Evolutionary conservation across 35 echinoderm and acorn worm species (phyloP).

Genomic region (Amphiura filiformis): DNA sequence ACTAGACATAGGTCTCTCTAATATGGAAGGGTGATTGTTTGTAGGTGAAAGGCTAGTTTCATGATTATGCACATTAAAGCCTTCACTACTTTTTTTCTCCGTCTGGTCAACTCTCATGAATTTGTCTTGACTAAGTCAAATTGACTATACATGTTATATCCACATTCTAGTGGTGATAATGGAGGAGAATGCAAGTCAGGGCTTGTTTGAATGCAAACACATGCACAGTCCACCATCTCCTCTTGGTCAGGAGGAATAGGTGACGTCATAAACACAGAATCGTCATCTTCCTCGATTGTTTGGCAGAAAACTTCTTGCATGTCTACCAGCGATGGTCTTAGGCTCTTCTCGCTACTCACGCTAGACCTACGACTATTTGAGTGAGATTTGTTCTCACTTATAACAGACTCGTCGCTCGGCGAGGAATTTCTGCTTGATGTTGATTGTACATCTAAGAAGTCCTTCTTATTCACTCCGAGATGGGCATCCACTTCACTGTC

Average conservation of each 20-base stretch:
- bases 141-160: too few relatives aligned
- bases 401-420: neutral
- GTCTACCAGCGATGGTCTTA: conserved; percentile 39
- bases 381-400: neutral
- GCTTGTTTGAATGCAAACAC: conserved; percentile 59
- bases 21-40: neutral
- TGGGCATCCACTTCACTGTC: neutral
- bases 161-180: conserved; percentile 46
- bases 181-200: conserved; percentile 55
- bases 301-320: conserved; percentile 53
- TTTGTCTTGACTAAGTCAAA: neutral
- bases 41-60: neutral
- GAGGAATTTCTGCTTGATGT: neutral
- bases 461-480: neutral
- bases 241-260: conserved; percentile 16
- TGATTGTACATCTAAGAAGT: conserved; percentile 2
- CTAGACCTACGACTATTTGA: neutral
- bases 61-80: neutral
- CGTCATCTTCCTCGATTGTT: conserved; percentile 39
- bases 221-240: neutral
- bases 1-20: neutral
- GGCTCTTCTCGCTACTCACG: conserved; percentile 17
- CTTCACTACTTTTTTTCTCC: neutral
- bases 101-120: neutral
- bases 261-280: neutral